Conservation (phyloP, 1,140 invertebrate genomes). For the Pristionchus pacificus region DNA sequence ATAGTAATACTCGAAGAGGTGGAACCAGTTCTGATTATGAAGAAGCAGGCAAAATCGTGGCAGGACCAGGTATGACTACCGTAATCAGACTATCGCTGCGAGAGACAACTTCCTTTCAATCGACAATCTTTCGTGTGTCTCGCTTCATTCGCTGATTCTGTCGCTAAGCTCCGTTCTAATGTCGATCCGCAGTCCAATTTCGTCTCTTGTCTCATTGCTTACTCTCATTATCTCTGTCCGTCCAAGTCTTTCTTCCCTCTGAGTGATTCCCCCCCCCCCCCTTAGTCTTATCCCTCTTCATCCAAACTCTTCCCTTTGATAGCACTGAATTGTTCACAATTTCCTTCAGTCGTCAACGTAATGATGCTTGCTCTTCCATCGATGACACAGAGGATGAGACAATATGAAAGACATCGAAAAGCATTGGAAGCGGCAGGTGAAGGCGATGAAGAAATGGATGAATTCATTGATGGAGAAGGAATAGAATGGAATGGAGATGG, state of each 20-base stretch:
- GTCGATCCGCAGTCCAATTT: too few relatives aligned
- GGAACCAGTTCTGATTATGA: slow-evolving; percentile 33
- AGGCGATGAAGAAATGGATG: slow-evolving; percentile 29
- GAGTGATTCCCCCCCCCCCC: neutral
- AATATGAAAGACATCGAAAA: slow-evolving; percentile 45
- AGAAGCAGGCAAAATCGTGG: slow-evolving; percentile 51
- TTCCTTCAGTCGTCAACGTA: slow-evolving; percentile 49
- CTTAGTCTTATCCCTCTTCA: neutral
- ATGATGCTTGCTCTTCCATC: slow-evolving; percentile 54
- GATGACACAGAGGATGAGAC: slow-evolving; percentile 46
- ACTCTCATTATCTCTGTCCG: slow-evolving; percentile 11
- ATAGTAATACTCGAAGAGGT: neutral
- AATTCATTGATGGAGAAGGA: slow-evolving; percentile 6
- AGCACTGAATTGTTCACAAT: neutral
- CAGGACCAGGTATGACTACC: slow-evolving; percentile 45
- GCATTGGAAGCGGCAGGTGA: slow-evolving; percentile 53
- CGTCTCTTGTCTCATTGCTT: slow-evolving; percentile 23
- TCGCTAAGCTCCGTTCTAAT: neutral
- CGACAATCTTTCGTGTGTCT: neutral
- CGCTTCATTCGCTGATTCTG: neutral
- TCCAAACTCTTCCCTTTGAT: too few relatives aligned
- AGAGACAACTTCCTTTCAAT: too few relatives aligned
- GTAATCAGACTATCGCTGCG: slow-evolving; percentile 5
- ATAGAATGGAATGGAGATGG: slow-evolving; percentile 12
- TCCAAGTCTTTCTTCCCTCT: slow-evolving; percentile 11